Evolutionary conservation across 2,888 invertebrate species (phyloP).

Genomic region (Sphecodes monilicornis): DNA sequence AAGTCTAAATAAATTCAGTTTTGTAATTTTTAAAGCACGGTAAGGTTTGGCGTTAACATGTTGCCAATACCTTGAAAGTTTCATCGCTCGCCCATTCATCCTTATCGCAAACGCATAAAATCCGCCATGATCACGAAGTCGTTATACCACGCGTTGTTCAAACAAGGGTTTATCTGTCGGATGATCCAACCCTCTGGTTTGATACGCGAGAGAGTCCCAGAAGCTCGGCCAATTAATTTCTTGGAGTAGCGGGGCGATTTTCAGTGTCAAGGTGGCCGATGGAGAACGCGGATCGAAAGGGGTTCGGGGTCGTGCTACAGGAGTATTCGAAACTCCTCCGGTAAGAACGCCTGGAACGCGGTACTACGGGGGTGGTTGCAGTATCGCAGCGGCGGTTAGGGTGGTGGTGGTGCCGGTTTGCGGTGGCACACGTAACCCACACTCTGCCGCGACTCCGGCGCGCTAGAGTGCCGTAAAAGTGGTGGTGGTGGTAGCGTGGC

Average conservation of each 20-base stretch:
- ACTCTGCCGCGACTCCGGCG: constrained; percentile 33
- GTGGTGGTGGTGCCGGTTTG: constrained; percentile 61
- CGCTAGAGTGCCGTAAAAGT: constrained; percentile 60
- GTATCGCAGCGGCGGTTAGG: constrained; percentile 10
- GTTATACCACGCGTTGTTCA: background rate
- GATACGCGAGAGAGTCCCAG: background rate
- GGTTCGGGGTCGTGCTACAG: constrained; percentile 19
- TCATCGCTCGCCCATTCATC: background rate
- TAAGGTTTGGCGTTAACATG: too few relatives aligned
- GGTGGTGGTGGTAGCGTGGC: constrained; percentile 52
- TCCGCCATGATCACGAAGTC: background rate
- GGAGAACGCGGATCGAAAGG: constrained; percentile 40
- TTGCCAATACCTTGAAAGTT: background rate
- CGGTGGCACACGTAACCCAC: constrained; percentile 68
- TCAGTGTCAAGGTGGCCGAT: constrained; percentile 64
- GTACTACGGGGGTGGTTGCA: constrained; percentile 22
- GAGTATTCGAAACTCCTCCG: constrained; percentile 61
- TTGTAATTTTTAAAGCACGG: too few relatives aligned
- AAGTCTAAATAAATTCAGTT: too few relatives aligned
- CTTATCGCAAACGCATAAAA: background rate
- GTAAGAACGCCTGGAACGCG: constrained; percentile 71
- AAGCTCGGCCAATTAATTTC: constrained; percentile 33
- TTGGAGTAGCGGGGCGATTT: constrained; percentile 26
- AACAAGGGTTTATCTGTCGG: background rate
- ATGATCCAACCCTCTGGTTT: background rate